phyloP scores from a whole-genome alignment of 2,888 invertebrate genomes.

The Nesidiocoris tenuis region DNA sequence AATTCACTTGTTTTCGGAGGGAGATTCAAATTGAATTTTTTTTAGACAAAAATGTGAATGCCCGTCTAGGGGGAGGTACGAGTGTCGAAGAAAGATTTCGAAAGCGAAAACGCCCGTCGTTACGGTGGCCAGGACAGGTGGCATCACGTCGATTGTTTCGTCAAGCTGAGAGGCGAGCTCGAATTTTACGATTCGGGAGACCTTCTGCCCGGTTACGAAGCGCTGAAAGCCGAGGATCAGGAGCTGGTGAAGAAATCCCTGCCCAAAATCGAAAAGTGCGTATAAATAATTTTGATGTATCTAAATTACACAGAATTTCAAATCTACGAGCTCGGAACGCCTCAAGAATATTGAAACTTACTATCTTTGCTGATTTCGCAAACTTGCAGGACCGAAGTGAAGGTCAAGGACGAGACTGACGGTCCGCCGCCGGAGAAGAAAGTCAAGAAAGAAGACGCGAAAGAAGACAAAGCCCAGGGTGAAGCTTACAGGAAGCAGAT shows the following conservation, averaged over 20 bases:
- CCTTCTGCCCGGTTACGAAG: constrained; percentile 72
- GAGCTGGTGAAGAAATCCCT: constrained; percentile 63
- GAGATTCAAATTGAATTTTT: not conserved
- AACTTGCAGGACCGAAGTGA: not conserved
- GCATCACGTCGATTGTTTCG: constrained; percentile 92
- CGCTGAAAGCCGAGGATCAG: constrained; percentile 71
- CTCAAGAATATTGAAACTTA: too few relatives aligned
- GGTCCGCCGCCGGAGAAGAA: constrained; percentile 22
- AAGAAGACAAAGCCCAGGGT: constrained; percentile 58
- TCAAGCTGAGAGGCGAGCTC: constrained; percentile 68
- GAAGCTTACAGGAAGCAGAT: constrained; percentile 71
- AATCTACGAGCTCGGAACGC: too few relatives aligned
- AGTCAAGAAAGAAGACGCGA: constrained; percentile 56
- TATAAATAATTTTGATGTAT: too few relatives aligned
- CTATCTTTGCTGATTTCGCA: too few relatives aligned
- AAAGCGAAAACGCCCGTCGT: constrained; percentile 73
- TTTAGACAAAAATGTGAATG: too few relatives aligned
- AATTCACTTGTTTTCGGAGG: too few relatives aligned
- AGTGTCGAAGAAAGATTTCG: constrained; percentile 80
- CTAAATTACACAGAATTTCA: too few relatives aligned
- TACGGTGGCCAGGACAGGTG: constrained; percentile 83
- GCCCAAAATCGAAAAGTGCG: constrained; percentile 53
- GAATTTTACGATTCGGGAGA: constrained; percentile 72
- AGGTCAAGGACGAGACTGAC: constrained; percentile 53
- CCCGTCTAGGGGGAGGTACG: constrained; percentile 65